Conservation (phyloP, 30 jellyfish, hydroid and myxozoan genomes). For the Mastigias papua region DNA sequence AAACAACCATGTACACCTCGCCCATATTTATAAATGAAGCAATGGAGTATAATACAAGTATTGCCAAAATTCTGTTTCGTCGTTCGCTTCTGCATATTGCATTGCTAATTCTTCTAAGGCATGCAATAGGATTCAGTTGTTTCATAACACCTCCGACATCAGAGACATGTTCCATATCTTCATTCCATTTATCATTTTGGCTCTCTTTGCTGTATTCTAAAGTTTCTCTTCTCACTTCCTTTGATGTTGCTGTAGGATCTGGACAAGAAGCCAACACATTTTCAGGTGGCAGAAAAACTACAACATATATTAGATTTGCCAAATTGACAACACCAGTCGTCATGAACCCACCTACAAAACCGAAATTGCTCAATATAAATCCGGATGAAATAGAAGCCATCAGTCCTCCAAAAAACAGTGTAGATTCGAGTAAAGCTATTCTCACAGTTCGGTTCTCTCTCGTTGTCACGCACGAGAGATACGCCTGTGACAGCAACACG, state of each 20-base stretch:
- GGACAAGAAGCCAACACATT: not conserved
- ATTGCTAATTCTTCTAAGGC: not conserved
- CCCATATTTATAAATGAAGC: constrained; percentile 48
- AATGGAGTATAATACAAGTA: constrained; percentile 27
- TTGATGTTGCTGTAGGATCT: not conserved
- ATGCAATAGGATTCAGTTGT: constrained; percentile 9
- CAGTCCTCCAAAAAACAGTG: constrained; percentile 13
- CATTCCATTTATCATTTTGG: not conserved
- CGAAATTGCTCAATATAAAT: constrained; percentile 16
- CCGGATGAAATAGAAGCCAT: constrained; percentile 34
- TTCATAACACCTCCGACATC: not conserved
- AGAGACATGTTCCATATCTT: not conserved
- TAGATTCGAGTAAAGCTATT: constrained; percentile 47
- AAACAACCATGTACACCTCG: constrained; percentile 50
- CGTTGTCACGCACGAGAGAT: constrained; percentile 56
- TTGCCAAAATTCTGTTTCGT: constrained; percentile 15
- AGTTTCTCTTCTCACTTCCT: not conserved
- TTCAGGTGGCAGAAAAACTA: constrained; percentile 58
- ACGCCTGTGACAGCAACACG: constrained; percentile 42
- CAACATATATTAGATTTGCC: constrained; percentile 22
- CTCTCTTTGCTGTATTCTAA: not conserved
- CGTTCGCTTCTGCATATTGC: constrained; percentile 24
- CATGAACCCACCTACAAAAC: constrained; percentile 29
- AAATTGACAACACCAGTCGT: constrained; percentile 30
- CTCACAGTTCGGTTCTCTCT: constrained; percentile 64